Evolutionary conservation across 2,888 invertebrate species (phyloP).

Genomic region (Drosophila phalerata): DNA sequence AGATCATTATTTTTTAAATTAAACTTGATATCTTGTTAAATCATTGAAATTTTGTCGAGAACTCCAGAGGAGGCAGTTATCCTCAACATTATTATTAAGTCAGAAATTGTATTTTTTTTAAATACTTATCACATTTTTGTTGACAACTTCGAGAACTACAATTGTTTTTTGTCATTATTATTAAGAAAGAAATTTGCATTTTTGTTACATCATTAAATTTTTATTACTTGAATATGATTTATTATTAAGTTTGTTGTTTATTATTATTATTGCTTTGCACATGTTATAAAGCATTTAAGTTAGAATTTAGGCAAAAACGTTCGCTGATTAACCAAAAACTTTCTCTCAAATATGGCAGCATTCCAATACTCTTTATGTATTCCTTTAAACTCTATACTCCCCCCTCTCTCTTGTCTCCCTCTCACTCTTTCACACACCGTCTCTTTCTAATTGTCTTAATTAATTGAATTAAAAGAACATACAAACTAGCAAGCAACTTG

Average conservation of each 20-base stretch:
- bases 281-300: constrained; percentile 62
- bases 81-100: no score
- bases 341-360: constrained; percentile 54
- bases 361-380: constrained; percentile 57
- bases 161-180: neutral
- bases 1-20: no score
- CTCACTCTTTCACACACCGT: constrained; percentile 5
- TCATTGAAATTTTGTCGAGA: no score
- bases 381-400: constrained; percentile 8
- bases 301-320: constrained; percentile 60
- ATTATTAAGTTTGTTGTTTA: constrained; percentile 6
- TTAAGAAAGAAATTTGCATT: constrained; percentile 1
- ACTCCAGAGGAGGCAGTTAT: no score
- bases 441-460: constrained; percentile 8
- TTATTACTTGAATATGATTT: constrained; percentile 30
- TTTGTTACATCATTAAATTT: constrained; percentile 38
- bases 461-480: constrained; percentile 64
- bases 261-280: constrained; percentile 38
- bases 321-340: constrained; percentile 52
- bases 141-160: no score
- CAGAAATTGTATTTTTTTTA: no score
- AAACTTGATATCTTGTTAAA: no score
- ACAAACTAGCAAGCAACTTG: constrained; percentile 83
- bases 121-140: no score
- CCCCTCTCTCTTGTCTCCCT: neutral